Conservation (phyloP, 2,113 vertebrate species). For the Plectropomus leopardus region DNA sequence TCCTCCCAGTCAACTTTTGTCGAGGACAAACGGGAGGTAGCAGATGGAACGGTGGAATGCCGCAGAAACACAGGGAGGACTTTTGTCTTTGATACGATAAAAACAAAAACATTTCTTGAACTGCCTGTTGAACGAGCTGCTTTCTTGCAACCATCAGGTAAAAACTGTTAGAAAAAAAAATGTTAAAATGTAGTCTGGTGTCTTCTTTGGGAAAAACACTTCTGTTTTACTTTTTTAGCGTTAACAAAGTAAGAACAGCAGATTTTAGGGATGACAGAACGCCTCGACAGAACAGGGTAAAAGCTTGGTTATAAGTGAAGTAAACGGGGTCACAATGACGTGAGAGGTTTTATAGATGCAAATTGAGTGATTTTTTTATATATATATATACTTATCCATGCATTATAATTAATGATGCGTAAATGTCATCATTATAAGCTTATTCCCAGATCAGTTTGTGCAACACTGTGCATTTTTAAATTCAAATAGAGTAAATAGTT, state of each 20-base stretch:
- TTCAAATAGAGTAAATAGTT: too few species aligned
- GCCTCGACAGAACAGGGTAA: neutral
- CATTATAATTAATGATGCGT: too few species aligned
- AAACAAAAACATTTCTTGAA: constrained; percentile 43
- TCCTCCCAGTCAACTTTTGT: constrained; percentile 56
- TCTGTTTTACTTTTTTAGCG: neutral
- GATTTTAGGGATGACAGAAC: neutral
- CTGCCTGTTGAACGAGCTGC: neutral
- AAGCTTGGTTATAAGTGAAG: neutral
- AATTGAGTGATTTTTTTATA: too few species aligned
- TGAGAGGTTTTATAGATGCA: too few species aligned
- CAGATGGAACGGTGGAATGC: neutral
- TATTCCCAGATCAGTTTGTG: too few species aligned
- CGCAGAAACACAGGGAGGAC: neutral
- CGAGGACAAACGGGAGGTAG: constrained; percentile 34
- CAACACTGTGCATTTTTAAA: too few species aligned
- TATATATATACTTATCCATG: too few species aligned
- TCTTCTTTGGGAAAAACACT: neutral
- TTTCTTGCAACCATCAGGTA: constrained; percentile 17
- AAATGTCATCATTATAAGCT: too few species aligned
- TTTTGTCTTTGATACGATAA: constrained; percentile 32
- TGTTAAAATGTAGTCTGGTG: constrained; percentile 8
- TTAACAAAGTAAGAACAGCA: neutral
- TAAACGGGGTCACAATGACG: neutral
- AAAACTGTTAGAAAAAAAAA: neutral